Evolutionary conservation across 2,113 vertebrate species (phyloP).

Genomic region (Corvus cornix): DNA sequence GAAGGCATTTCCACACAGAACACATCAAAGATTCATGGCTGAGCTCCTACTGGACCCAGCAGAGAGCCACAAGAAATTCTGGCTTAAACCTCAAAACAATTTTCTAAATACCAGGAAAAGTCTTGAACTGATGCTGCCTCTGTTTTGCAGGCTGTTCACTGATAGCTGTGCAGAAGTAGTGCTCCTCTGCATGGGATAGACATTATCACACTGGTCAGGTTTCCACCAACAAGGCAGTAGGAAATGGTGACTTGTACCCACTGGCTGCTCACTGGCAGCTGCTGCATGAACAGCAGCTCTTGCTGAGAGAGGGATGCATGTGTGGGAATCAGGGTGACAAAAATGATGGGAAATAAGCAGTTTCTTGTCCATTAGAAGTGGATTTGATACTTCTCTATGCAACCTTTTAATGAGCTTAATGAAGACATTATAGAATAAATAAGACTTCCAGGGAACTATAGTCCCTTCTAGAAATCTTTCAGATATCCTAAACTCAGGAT

Average conservation of each 20-base stretch:
- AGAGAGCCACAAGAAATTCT: background rate
- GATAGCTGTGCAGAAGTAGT: background rate
- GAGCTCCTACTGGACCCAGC: background rate
- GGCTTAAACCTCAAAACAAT: background rate
- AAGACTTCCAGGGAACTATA: background rate
- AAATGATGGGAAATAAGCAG: background rate
- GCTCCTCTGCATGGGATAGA: background rate
- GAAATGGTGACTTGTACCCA: background rate
- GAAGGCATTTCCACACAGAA: background rate
- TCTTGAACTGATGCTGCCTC: background rate
- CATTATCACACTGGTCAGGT: background rate
- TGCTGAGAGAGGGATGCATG: background rate
- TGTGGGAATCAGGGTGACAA: background rate
- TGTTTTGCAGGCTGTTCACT: background rate
- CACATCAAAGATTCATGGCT: background rate
- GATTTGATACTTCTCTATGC: background rate
- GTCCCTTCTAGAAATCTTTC: background rate
- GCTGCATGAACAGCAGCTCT: background rate
- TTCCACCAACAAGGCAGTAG: background rate
- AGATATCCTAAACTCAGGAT: background rate
- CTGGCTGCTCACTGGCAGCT: background rate
- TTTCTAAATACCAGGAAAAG: background rate
- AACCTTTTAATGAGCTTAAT: constrained; percentile 1
- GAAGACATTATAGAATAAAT: background rate
- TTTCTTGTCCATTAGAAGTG: background rate